These are phyloP conservation scores for Halcyon badia DNA, from an alignment of 2,797 vertebrate genomes.

Conservation along the genomic window DNA sequence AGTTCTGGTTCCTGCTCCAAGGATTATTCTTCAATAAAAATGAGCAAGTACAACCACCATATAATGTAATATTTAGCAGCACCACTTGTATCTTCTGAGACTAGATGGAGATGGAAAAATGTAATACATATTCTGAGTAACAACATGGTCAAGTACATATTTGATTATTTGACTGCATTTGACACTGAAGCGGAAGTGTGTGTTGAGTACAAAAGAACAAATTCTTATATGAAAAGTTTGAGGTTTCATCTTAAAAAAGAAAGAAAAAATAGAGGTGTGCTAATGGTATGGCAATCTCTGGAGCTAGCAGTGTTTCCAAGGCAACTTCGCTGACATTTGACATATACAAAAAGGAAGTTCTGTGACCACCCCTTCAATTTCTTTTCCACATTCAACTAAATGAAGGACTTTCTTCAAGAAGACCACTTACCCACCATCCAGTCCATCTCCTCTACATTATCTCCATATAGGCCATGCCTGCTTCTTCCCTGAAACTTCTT, in stretches of 20 bases:
- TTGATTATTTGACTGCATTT: neutral
- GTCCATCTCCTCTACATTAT: slow-evolving; percentile 90
- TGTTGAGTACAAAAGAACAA: neutral
- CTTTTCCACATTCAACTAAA: neutral
- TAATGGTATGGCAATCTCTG: neutral
- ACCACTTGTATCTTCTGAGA: neutral
- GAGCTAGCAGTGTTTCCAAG: neutral
- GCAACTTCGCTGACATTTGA: neutral
- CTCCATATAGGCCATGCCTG: slow-evolving; percentile 89
- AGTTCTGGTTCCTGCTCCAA: neutral
- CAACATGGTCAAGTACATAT: neutral
- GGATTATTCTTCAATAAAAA: neutral
- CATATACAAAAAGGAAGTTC: neutral
- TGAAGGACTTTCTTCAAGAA: neutral
- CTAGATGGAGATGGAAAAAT: neutral
- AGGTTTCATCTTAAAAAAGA: neutral
- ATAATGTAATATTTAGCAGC: neutral
- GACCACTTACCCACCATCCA: slow-evolving; percentile 85
- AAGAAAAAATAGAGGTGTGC: neutral
- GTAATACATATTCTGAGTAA: neutral
- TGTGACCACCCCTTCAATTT: neutral
- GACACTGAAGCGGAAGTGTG: neutral
- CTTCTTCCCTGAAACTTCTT: slow-evolving; percentile 86
- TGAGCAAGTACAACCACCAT: neutral
- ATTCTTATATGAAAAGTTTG: neutral